These are phyloP conservation scores for Heliconius melpomene DNA, from an alignment of 1,140 invertebrate species.

Conservation along the genomic window DNA sequence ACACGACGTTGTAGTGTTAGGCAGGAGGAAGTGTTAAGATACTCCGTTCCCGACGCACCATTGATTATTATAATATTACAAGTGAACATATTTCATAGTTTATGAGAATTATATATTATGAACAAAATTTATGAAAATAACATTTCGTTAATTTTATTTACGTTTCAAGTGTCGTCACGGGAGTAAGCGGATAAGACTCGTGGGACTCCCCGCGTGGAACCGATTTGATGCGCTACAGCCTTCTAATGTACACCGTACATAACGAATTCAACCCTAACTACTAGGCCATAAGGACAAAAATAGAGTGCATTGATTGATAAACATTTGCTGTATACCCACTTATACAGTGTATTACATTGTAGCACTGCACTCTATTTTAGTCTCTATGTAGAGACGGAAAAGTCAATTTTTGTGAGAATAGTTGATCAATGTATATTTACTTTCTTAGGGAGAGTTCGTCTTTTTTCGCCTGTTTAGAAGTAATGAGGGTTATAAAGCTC, in stretches of 20 bases:
- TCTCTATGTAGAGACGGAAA: constrained; percentile 7
- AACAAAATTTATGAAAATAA: constrained; percentile 20
- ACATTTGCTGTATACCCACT: background rate
- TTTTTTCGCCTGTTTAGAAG: constrained; percentile 39
- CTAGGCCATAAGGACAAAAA: background rate
- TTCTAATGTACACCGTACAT: background rate
- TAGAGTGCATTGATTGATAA: background rate
- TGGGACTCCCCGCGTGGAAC: constrained; percentile 35
- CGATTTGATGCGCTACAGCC: constrained; percentile 38
- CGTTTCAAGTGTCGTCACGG: constrained; percentile 27
- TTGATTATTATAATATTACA: too few relatives aligned
- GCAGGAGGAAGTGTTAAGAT: too few relatives aligned
- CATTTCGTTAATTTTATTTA: constrained; percentile 34
- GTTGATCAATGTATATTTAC: constrained; percentile 15
- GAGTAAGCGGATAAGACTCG: constrained; percentile 38
- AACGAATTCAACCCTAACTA: background rate
- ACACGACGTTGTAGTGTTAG: background rate
- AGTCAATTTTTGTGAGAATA: constrained; percentile 16
- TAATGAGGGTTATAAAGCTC: constrained; percentile 37
- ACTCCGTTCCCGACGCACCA: too few relatives aligned
- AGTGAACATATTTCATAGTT: background rate
- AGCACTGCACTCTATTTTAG: constrained; percentile 7
- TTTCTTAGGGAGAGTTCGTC: constrained; percentile 37
- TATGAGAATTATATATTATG: background rate
- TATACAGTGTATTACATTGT: background rate